phyloP scores from a whole-genome alignment of 2,113 vertebrate species.

The Nyctereutes procyonoides region DNA sequence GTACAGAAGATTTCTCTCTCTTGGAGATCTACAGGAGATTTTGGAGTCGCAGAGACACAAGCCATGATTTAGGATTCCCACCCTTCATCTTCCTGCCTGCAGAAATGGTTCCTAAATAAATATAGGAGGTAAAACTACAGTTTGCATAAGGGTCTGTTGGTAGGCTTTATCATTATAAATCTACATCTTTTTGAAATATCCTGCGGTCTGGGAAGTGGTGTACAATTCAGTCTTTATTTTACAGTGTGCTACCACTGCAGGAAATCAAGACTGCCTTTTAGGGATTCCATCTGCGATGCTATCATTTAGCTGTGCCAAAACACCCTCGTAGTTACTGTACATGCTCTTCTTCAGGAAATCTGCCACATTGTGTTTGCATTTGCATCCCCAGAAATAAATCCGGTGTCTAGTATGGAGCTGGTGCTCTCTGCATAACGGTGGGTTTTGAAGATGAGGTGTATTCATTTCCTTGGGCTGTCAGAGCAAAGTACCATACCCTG shows the following conservation, averaged over 20 bases:
- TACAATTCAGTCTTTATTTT: not conserved
- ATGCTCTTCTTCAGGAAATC: not conserved
- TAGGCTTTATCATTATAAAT: not conserved
- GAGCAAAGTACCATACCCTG: not conserved
- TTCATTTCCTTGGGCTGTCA: not conserved
- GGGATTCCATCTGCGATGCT: not conserved
- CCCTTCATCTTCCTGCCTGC: not conserved
- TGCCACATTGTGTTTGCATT: not conserved
- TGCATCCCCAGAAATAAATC: not conserved
- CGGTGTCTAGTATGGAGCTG: not conserved
- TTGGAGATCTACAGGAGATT: not conserved
- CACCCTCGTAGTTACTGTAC: fast-evolving
- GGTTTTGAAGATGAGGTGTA: not conserved
- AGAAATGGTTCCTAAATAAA: not conserved
- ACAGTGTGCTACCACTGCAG: not conserved
- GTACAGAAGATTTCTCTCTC: not conserved
- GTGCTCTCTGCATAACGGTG: no score
- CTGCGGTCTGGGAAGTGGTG: not conserved
- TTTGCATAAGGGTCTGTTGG: not conserved
- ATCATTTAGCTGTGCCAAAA: not conserved
- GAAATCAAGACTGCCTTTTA: not conserved
- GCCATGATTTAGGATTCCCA: not conserved
- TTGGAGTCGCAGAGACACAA: not conserved
- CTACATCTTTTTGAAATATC: not conserved
- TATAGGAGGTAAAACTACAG: not conserved